Evolutionary conservation across 2,797 vertebrate species (phyloP).

Genomic region (Coregonus ussuriensis): DNA sequence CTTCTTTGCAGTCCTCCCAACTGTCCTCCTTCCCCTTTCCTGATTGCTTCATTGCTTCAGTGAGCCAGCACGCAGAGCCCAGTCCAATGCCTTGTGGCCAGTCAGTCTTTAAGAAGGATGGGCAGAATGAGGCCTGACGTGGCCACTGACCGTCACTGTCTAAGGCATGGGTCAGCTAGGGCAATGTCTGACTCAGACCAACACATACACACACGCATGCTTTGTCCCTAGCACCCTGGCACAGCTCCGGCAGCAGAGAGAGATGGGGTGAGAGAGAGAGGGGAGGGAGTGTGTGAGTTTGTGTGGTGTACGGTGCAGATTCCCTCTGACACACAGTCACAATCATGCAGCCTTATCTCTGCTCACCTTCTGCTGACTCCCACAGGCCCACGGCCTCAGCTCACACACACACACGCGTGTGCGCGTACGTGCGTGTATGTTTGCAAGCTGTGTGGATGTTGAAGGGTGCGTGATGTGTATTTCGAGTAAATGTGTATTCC

Average conservation of each 20-base stretch:
- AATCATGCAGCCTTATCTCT: constrained; percentile 77
- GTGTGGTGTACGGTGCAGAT: constrained; percentile 50
- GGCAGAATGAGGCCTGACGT: not conserved
- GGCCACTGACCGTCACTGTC: not conserved
- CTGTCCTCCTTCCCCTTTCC: not conserved
- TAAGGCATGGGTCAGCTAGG: not conserved
- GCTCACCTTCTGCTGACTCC: constrained; percentile 81
- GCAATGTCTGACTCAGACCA: not conserved
- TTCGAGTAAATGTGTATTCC: constrained; percentile 28
- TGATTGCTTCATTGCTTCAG: not conserved
- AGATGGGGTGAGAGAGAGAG: constrained; percentile 4
- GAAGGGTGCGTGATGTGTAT: constrained; percentile 36
- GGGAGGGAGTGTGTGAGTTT: not conserved
- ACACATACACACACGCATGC: constrained; percentile 1
- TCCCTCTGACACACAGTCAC: constrained; percentile 74
- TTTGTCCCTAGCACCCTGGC: constrained; percentile 22
- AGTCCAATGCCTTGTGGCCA: not conserved
- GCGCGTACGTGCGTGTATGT: not conserved
- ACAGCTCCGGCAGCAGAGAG: not conserved
- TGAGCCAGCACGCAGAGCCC: not conserved
- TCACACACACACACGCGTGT: constrained; percentile 33
- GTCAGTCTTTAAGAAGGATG: not conserved
- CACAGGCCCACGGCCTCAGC: constrained; percentile 69
- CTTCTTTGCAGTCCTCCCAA: not conserved
- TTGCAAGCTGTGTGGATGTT: constrained; percentile 29